Base-by-base conservation (phyloP, 2,888 invertebrate genomes). In the Amblyteles armatorius region DNA sequence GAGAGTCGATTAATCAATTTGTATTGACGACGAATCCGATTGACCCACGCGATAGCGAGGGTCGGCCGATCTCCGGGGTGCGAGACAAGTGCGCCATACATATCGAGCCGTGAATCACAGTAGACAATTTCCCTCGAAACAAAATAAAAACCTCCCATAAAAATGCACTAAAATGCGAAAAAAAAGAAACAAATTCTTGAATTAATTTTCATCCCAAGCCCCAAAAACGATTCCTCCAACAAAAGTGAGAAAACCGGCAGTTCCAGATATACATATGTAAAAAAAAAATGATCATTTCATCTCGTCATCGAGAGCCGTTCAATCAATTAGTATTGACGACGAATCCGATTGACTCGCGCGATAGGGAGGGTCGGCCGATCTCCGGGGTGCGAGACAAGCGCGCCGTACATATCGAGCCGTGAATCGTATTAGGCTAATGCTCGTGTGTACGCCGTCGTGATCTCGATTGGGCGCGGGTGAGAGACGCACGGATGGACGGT, bases 341-440 rank as follows among this genome's bases (percentile, higher is more conserved):
- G 63, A 82, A 65, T 69, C 60, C 63, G 76, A 76, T 69, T 76
- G 74, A 72, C 67, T 33, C 73, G 19, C 26, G 67, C 55, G 40
- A 13, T 36, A 72, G 52, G 44, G 69, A 55, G 63, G 40, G 67
- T 36, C 40, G 29, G 26, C 71, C 67, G 71, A 67, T 84, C 68
- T 68, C 60, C 60, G 44, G 57, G 0, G 13, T 6, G 55, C 65
- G 26, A 73, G 74, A 82, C 79, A 76, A 84, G 83, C 77, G 72
- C 77, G 82, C 73, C 79, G 55, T 67, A 67, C 52, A 65, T 78
- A 40, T 50, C 22, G 40, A 29, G 65, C 4, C 76, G 77, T 72
- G 71, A 85, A 85, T 83, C 52, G 77, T 81, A 84, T 87, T 91
- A 89, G 86, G 87, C 89, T 90, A 90, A 91, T 90, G 33, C 72